Conservation (phyloP, 2,113 vertebrate genomes). For the Peromyscus polionotus region DNA sequence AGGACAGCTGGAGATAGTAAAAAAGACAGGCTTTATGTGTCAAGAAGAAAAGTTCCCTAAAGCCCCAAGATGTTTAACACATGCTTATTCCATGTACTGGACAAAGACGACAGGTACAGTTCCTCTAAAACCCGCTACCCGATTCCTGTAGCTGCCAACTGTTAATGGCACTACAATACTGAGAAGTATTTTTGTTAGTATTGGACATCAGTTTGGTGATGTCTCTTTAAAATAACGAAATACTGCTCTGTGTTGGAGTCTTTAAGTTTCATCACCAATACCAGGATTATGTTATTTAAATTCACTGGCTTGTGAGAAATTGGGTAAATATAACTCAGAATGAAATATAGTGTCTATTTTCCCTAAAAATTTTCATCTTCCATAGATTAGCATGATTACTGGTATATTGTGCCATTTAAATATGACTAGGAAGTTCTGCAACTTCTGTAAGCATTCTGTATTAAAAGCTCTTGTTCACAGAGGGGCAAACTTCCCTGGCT, state of each 20-base stretch:
- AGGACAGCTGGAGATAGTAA: background rate
- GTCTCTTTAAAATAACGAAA: background rate
- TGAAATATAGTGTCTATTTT: constrained; percentile 66
- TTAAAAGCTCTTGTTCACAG: constrained; percentile 68
- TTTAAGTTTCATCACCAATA: constrained; percentile 38
- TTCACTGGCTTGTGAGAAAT: constrained; percentile 58
- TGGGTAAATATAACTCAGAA: constrained; percentile 49
- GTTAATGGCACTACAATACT: constrained; percentile 34
- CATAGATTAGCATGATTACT: constrained; percentile 67
- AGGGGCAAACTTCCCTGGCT: constrained; percentile 80
- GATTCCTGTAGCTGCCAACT: background rate
- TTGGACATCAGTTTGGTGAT: constrained; percentile 6
- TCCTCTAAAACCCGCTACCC: background rate
- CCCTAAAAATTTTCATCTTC: constrained; percentile 64
- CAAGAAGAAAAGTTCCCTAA: constrained; percentile 42
- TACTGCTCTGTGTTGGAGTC: background rate
- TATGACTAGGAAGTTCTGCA: constrained; percentile 80
- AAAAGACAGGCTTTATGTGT: background rate
- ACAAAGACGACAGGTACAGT: constrained; percentile 14
- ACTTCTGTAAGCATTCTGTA: constrained; percentile 67
- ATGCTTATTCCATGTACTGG: constrained; percentile 35
- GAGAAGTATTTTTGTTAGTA: constrained; percentile 48
- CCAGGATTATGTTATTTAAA: constrained; percentile 10
- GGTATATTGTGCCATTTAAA: constrained; percentile 82
- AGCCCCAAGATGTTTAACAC: constrained; percentile 40